A percentile compares a stretch with the other conserved stretches of the same genome.
phyloP scores from a whole-genome alignment of 2,797 vertebrate genomes.

The Scyliorhinus canicula region DNA sequence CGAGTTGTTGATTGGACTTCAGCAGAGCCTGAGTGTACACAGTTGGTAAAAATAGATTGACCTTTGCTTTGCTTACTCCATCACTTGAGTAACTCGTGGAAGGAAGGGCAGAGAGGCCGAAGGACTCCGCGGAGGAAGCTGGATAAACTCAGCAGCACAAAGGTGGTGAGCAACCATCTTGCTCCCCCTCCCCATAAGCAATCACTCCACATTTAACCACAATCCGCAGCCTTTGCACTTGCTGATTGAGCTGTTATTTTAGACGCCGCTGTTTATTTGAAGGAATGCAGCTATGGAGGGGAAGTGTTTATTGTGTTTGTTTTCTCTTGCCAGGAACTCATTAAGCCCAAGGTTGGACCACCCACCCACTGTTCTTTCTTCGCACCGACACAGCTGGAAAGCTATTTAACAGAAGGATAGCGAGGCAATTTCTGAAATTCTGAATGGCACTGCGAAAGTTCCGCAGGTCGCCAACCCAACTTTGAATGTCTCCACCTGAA shows the following conservation, averaged over 20 bases:
- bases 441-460: not conserved
- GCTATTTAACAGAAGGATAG: not conserved
- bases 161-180: not conserved
- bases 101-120: not conserved
- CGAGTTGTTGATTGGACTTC: not conserved
- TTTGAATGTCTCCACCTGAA: not conserved
- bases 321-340: not conserved
- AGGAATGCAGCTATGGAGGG: not conserved
- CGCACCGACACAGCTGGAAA: not conserved
- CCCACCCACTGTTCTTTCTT: not conserved
- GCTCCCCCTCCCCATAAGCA: not conserved
- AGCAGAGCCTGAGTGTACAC: not conserved
- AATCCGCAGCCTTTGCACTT: not conserved
- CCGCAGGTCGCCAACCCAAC: not conserved
- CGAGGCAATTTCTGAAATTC: not conserved
- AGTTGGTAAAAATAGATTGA: constrained; percentile 12
- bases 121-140: not conserved
- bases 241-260: not conserved
- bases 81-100: not conserved
- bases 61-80: not conserved
- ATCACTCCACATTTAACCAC: not conserved
- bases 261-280: not conserved
- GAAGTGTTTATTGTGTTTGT: not conserved
- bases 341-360: not conserved
- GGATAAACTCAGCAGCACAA: not conserved